phyloP scores from a whole-genome alignment of 1,140 invertebrate species.

The Leptestheria dahalacensis region DNA sequence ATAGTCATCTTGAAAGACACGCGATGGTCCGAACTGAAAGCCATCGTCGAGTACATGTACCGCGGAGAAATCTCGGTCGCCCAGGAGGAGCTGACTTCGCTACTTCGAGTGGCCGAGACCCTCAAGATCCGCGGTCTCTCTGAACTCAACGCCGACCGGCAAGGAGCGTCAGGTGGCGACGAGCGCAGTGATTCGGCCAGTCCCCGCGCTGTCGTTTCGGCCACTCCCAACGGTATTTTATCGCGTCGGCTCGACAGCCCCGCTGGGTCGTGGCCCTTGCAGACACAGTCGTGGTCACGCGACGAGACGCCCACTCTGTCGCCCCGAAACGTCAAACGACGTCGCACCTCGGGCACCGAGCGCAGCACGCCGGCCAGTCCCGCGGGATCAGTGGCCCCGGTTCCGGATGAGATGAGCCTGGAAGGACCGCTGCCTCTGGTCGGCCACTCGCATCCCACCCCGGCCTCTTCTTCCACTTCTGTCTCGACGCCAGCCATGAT shows the following conservation, averaged over 20 bases:
- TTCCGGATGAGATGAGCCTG: conserved; percentile 14
- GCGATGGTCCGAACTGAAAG: conserved; percentile 69
- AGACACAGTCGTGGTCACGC: not conserved
- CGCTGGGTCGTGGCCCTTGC: not conserved
- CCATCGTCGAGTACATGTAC: conserved; percentile 84
- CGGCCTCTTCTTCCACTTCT: conserved; percentile 21
- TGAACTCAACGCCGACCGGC: conserved; percentile 46
- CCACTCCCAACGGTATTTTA: not conserved
- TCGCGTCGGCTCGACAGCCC: not conserved
- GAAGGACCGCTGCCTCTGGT: conserved; percentile 9
- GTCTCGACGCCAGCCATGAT: conserved; percentile 22
- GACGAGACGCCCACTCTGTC: conserved; percentile 16
- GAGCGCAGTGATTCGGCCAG: conserved; percentile 37
- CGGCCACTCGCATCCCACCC: conserved; percentile 18
- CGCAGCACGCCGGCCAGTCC: conserved; percentile 1
- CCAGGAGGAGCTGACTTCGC: conserved; percentile 71
- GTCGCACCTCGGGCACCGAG: not conserved
- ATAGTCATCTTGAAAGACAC: conserved; percentile 74
- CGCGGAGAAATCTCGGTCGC: conserved; percentile 83
- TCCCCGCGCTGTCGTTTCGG: conserved; percentile 21
- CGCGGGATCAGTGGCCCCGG: conserved; percentile 7
- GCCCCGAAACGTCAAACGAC: conserved; percentile 17
- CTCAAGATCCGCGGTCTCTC: conserved; percentile 73
- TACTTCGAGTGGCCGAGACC: conserved; percentile 62
- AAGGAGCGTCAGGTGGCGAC: conserved; percentile 28